Conservation (phyloP, 1,140 invertebrate species). For the Apocrypta bakeri region DNA sequence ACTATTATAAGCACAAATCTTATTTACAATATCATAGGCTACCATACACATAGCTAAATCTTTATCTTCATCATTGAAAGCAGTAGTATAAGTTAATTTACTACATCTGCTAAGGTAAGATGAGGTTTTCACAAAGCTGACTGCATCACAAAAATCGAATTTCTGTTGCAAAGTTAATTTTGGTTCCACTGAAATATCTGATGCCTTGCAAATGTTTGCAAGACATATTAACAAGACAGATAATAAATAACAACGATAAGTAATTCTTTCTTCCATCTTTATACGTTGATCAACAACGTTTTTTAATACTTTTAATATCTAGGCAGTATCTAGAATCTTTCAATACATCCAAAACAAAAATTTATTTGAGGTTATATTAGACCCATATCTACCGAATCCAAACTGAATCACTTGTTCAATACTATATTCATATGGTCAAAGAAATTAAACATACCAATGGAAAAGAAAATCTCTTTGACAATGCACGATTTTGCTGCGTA, state of each 20-base stretch:
- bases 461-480: neutral
- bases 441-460: neutral
- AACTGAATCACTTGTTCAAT: conserved; percentile 29
- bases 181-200: neutral
- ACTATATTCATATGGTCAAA: neutral
- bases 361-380: conserved; percentile 24
- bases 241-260: neutral
- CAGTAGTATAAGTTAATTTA: neutral
- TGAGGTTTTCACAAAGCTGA: conserved; percentile 25
- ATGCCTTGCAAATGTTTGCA: neutral
- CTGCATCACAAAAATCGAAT: conserved; percentile 6
- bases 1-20: conserved; percentile 31
- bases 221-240: conserved; percentile 6
- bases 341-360: neutral
- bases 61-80: neutral
- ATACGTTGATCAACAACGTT: neutral
- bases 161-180: neutral
- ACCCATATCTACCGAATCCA: neutral
- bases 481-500: neutral
- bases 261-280: neutral
- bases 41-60: conserved; percentile 27
- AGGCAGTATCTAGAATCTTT: neutral
- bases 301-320: neutral
- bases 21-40: conserved; percentile 20
- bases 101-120: conserved; percentile 2